Evolutionary conservation across 2,113 vertebrate species (phyloP).

Genomic region (Polypterus bichir): DNA sequence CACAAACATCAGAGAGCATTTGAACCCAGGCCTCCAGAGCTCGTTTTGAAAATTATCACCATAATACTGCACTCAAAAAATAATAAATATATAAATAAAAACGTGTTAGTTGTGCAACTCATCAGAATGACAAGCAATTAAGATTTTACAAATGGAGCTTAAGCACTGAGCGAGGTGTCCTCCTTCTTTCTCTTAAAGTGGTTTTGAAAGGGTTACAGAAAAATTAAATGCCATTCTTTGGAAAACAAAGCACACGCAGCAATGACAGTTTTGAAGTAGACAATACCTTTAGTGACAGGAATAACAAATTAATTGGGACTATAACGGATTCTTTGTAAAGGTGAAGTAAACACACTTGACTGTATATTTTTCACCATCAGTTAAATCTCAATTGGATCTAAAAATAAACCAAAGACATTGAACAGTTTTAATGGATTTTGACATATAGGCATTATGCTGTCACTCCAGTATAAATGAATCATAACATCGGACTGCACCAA

Average conservation of each 20-base stretch:
- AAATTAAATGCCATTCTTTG: slow-evolving; percentile 67
- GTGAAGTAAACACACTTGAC: slow-evolving; percentile 99
- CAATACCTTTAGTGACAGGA: slow-evolving; percentile 95
- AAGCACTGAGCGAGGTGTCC: slow-evolving; percentile 44
- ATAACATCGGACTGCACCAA: slow-evolving; percentile 92
- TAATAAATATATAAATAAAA: slow-evolving; percentile 17
- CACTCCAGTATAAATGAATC: slow-evolving; percentile 98
- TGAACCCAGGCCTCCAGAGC: no score
- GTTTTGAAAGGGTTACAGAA: slow-evolving; percentile 64
- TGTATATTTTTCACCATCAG: slow-evolving; percentile 99
- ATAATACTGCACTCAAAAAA: no score
- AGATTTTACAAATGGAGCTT: slow-evolving; percentile 43
- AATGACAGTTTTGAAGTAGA: slow-evolving; percentile 95
- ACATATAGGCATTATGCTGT: slow-evolving; percentile 98
- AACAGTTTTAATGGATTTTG: slow-evolving; percentile 99
- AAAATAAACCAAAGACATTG: slow-evolving; percentile 99
- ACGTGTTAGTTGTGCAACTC: slow-evolving; percentile 39
- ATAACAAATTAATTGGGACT: slow-evolving; percentile 99
- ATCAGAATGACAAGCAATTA: slow-evolving; percentile 54
- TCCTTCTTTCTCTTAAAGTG: slow-evolving; percentile 23
- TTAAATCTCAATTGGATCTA: slow-evolving; percentile 99
- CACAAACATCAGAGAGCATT: no score
- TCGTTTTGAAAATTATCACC: no score
- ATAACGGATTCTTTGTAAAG: slow-evolving; percentile 97
- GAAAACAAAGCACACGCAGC: slow-evolving; percentile 65